These are phyloP conservation scores for Philopotamus ludificatus DNA, from an alignment of 1,140 invertebrate genomes.

Conservation along the genomic window DNA sequence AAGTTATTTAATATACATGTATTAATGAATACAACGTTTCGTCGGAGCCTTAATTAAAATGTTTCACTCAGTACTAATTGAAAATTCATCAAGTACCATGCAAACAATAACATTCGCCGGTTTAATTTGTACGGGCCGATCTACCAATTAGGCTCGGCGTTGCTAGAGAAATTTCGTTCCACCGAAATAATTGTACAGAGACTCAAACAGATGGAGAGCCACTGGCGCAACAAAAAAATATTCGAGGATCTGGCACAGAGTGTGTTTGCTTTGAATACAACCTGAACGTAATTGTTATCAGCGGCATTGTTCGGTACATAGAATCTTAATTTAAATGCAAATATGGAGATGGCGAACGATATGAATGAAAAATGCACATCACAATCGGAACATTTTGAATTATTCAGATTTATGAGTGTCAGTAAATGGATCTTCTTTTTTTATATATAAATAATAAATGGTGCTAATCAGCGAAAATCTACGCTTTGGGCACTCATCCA, in stretches of 20 bases:
- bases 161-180: constrained; percentile 4
- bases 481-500: not conserved
- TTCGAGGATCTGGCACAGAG: no score
- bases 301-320: no score
- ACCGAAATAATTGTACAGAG: not conserved
- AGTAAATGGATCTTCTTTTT: no score
- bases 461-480: not conserved
- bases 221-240: no score
- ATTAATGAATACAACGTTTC: constrained; percentile 17
- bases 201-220: no score
- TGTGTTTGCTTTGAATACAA: no score
- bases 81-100: constrained; percentile 30
- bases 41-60: constrained; percentile 29
- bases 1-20: not conserved
- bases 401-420: no score
- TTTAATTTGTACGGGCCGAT: constrained; percentile 21
- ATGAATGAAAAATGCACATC: no score
- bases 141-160: constrained; percentile 12
- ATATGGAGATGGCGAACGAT: not conserved
- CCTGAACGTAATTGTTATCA: no score
- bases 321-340: no score
- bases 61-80: constrained; percentile 30
- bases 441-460: constrained; percentile 25
- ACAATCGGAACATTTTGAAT: constrained; percentile 8
- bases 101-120: constrained; percentile 29